Evolutionary conservation across 2,797 vertebrate species (phyloP).

Genomic region (Mionectes olivaceus): DNA sequence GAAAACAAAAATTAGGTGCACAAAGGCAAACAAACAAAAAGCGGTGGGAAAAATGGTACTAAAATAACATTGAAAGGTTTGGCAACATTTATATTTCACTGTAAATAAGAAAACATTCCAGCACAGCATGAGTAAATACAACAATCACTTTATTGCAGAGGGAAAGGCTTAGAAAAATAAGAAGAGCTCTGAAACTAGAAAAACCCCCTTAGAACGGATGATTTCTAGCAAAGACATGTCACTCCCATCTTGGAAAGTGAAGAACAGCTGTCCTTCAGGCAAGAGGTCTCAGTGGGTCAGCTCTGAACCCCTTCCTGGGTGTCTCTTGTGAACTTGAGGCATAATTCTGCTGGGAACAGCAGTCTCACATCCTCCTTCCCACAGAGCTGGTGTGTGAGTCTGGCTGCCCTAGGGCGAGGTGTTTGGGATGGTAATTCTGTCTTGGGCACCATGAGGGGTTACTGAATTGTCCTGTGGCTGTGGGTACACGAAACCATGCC

Average conservation of each 20-base stretch:
- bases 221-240: not conserved
- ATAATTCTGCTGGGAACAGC: accelerated
- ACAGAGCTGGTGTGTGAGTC: accelerated
- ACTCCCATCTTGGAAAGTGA: not conserved
- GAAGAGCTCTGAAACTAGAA: not conserved
- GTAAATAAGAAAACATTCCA: constrained; percentile 42
- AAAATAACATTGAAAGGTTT: not conserved
- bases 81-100: not conserved
- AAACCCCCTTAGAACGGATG: not conserved
- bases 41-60: constrained; percentile 23
- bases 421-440: accelerated
- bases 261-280: not conserved
- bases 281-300: not conserved
- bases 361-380: not conserved
- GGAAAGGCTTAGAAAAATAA: constrained; percentile 5
- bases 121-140: constrained; percentile 25
- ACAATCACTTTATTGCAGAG: not conserved
- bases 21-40: constrained; percentile 36
- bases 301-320: not conserved
- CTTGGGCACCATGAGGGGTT: accelerated
- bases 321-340: not conserved
- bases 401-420: accelerated
- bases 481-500: accelerated
- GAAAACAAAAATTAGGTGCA: constrained; percentile 8
- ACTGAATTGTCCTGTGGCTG: accelerated